phyloP scores from a whole-genome alignment of 2,888 invertebrate genomes.

The Tipula lateralis region DNA sequence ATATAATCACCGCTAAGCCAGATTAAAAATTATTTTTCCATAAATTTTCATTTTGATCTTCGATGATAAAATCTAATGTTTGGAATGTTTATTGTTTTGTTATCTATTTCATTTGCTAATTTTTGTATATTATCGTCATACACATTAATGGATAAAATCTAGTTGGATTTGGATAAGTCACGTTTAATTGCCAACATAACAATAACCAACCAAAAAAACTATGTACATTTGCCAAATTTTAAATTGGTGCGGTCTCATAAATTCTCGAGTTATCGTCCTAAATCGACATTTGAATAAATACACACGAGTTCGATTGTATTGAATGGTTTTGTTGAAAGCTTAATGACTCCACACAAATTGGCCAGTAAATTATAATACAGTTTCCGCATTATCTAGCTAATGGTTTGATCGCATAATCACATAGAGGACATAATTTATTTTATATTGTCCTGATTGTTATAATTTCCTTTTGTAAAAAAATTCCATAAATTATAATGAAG shows the following conservation, averaged over 20 bases:
- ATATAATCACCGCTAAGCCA: too few relatives aligned
- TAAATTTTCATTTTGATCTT: background rate
- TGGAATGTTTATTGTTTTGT: background rate
- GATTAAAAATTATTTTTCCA: too few relatives aligned
- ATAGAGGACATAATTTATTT: background rate
- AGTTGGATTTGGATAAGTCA: background rate
- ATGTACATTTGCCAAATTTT: too few relatives aligned
- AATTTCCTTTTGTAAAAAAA: background rate
- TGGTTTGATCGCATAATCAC: background rate
- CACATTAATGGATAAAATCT: background rate
- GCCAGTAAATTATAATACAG: background rate
- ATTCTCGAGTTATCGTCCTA: too few relatives aligned
- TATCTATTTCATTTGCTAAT: background rate
- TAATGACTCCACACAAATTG: background rate
- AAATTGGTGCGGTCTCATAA: too few relatives aligned
- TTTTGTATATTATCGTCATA: background rate
- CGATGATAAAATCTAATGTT: background rate
- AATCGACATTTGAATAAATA: background rate
- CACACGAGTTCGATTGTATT: too few relatives aligned
- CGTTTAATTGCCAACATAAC: background rate
- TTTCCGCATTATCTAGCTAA: background rate
- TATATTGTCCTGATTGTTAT: too few relatives aligned
- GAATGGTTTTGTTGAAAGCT: too few relatives aligned
- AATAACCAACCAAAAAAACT: too few relatives aligned
- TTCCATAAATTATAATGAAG: background rate